Conservation (phyloP, 2,888 invertebrate genomes). For the Epsilonema sp. region DNA sequence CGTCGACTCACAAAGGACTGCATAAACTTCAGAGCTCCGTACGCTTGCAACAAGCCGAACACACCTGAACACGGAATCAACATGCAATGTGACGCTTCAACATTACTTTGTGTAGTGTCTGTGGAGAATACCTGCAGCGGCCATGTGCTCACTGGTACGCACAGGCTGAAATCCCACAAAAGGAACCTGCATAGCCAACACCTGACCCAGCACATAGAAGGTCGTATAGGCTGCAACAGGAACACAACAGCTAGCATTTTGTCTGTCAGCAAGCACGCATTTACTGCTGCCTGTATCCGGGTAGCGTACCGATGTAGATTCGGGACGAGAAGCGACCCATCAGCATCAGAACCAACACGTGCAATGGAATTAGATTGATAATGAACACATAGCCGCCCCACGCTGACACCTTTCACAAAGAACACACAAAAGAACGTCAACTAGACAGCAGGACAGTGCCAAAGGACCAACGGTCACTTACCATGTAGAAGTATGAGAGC, state of each 20-base stretch:
- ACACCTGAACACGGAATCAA: conserved; percentile 46
- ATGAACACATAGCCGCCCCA: conserved; percentile 99
- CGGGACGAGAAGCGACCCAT: conserved; percentile 87
- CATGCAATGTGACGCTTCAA: background rate
- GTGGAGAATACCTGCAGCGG: conserved; percentile 52
- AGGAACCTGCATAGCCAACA: conserved; percentile 78
- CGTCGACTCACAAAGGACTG: conserved; percentile 65
- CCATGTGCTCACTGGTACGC: conserved; percentile 97
- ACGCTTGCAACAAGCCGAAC: conserved; percentile 73
- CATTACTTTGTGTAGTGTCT: background rate
- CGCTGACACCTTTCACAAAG: conserved; percentile 56
- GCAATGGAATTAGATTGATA: conserved; percentile 92
- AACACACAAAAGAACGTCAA: background rate
- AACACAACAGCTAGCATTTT: too few species aligned
- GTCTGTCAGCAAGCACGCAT: too few species aligned
- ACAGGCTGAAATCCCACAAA: conserved; percentile 87
- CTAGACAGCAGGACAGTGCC: conserved; percentile 1
- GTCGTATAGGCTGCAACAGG: conserved; percentile 60
- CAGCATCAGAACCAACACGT: conserved; percentile 66
- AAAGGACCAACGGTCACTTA: conserved; percentile 30
- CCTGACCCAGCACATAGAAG: conserved; percentile 81
- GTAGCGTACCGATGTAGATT: conserved; percentile 49
- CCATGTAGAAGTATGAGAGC: conserved; percentile 98
- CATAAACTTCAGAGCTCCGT: conserved; percentile 62
- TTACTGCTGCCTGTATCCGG: too few species aligned